These are phyloP conservation scores for Drosophila neotestacea DNA, from an alignment of 2,888 invertebrate species.

Conservation along the genomic window DNA sequence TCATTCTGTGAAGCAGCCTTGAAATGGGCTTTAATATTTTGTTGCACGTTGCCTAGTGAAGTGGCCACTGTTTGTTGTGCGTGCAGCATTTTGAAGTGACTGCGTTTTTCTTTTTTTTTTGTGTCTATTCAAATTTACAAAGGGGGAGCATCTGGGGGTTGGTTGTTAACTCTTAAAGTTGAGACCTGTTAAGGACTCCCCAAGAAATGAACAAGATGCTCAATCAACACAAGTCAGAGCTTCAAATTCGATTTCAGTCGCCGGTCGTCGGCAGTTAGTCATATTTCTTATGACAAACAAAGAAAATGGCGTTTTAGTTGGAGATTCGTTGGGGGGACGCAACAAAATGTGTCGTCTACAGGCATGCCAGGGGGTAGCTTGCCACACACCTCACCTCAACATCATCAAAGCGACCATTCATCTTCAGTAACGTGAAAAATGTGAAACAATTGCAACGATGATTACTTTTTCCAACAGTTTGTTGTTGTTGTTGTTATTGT, in stretches of 20 bases:
- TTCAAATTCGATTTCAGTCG: conserved; percentile 57
- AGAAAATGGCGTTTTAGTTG: conserved; percentile 41
- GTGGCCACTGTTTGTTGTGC: conserved; percentile 38
- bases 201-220: conserved; percentile 51
- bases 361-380: conserved; percentile 53
- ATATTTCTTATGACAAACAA: conserved; percentile 63
- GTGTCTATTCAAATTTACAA: conserved; percentile 38
- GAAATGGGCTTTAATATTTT: conserved; percentile 40
- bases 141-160: conserved; percentile 46
- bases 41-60: conserved; percentile 33
- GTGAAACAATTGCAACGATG: conserved; percentile 81
- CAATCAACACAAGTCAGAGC: conserved; percentile 62
- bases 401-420: conserved; percentile 78
- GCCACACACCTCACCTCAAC: conserved; percentile 26
- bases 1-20: conserved; percentile 24
- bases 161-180: conserved; percentile 62
- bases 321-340: conserved; percentile 16
- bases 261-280: conserved; percentile 64
- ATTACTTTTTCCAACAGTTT: conserved; percentile 70
- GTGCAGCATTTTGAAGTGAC: conserved; percentile 52
- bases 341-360: conserved; percentile 72
- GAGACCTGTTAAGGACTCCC: conserved; percentile 38
- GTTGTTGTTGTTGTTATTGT: conserved; percentile 31
- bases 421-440: conserved; percentile 73
- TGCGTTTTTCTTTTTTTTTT: conserved; percentile 38